phyloP scores from a whole-genome alignment of 2,888 invertebrate genomes.

The Chrysopilus asiliformis region DNA sequence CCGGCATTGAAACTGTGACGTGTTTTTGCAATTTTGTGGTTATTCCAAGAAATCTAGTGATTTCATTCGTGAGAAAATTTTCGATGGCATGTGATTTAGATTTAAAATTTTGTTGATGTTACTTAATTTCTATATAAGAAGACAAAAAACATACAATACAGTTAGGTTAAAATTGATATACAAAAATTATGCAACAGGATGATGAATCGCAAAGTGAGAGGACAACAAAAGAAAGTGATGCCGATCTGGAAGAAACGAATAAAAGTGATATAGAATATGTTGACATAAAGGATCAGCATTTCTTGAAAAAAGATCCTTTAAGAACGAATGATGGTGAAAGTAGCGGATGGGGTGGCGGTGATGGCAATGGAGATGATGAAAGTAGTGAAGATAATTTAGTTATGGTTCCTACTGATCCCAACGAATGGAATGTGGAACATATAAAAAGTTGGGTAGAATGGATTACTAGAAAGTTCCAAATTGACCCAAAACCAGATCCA shows the following conservation, averaged over 20 bases:
- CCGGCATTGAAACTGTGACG: too few species aligned
- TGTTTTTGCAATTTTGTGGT: too few species aligned
- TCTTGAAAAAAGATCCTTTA: constrained; percentile 5
- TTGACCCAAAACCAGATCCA: constrained; percentile 41
- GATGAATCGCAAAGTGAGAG: constrained; percentile 22
- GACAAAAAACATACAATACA: too few species aligned
- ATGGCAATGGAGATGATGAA: constrained; percentile 11
- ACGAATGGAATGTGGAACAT: constrained; percentile 46
- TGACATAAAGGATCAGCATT: constrained; percentile 8
- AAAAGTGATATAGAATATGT: constrained; percentile 6
- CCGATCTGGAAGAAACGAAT: constrained; percentile 20
- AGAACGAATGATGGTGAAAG: constrained; percentile 4
- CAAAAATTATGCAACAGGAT: constrained; percentile 23
- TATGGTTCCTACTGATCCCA: constrained; percentile 41
- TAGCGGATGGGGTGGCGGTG: constrained; percentile 13
- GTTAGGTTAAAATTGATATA: too few species aligned
- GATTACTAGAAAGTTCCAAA: constrained; percentile 45
- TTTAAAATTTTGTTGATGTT: too few species aligned
- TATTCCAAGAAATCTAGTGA: too few species aligned
- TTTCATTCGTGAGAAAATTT: too few species aligned
- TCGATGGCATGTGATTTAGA: too few species aligned
- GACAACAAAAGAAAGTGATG: constrained; percentile 20
- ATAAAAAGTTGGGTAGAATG: constrained; percentile 49
- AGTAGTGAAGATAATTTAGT: constrained; percentile 16
- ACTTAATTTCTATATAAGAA: too few species aligned